Evolutionary conservation across 2,888 invertebrate species (phyloP), one percentile per base, ranked within the genome.

Genomic region (Hylaea fasciaria): DNA sequence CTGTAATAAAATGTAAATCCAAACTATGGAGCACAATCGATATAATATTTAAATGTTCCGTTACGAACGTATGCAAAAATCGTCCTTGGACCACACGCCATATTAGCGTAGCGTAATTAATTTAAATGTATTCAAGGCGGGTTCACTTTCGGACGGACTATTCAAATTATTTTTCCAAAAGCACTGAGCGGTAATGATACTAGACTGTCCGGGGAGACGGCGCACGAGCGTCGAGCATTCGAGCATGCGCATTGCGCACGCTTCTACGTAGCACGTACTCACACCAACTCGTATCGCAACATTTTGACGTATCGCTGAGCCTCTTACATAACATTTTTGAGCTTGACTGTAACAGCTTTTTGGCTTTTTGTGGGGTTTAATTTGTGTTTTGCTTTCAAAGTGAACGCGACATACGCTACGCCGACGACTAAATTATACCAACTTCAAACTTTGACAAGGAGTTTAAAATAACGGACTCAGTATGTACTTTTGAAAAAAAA

Each of bases 61-160:
- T 85, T 84, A 83, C 75, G 73, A 74, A 71, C 75, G 76, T 85
- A 90, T 88, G 87, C 87, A 83, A 89, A 89, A 84, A 82, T 87
- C 88, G 91, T 88, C 90, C 90, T 90, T 89, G 90, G 81, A 61
- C 72, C 76, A 76, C 69, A 70, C 80, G 76, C 81, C 83, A 75
- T 74, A 75, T 81, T 83, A 81, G 79, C 74, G 73, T 73, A 56
- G 71, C 72, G 76, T 88, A 86, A 90, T 90, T 87, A 85, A 88
- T 91, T 88, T 80, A 83, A 89, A 90, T 89, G 71, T 87, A 90
- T 89, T 85, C 89, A 77, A 74, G 67, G 70, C 74, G 79, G 73
- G 81, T 78, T 82, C 83, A 83, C 85, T 86, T 87, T 86, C 84
- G 76, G 82, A 72, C 69, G 68, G 76, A 81, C 76, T 82, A 81